These are phyloP conservation scores for Drosophila kanekoi DNA, from an alignment of 2,888 invertebrate genomes.

Conservation along the genomic window DNA sequence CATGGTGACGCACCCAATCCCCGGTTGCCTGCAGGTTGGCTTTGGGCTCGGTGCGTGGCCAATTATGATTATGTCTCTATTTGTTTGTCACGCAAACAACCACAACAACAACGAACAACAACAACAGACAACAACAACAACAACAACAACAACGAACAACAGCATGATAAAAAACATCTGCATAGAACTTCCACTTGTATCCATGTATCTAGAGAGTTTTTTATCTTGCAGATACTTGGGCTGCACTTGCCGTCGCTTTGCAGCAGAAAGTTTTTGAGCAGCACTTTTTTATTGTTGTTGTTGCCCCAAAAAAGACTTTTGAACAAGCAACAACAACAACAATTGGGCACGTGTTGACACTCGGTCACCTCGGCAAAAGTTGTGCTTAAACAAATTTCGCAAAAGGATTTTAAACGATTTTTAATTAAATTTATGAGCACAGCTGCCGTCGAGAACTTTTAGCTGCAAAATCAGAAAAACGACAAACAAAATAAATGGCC, in stretches of 20 bases:
- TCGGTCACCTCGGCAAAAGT: slow-evolving; percentile 63
- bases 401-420: slow-evolving; percentile 76
- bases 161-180: slow-evolving; percentile 57
- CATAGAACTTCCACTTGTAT: slow-evolving; percentile 62
- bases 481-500: slow-evolving; percentile 5
- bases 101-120: slow-evolving; percentile 16
- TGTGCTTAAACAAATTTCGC: slow-evolving; percentile 45
- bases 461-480: slow-evolving; percentile 31
- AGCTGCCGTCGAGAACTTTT: slow-evolving; percentile 64
- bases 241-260: slow-evolving; percentile 48
- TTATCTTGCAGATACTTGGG: slow-evolving; percentile 70
- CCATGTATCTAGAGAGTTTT: slow-evolving; percentile 36
- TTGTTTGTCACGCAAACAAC: slow-evolving; percentile 67
- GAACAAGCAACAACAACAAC: slow-evolving; percentile 6
- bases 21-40: slow-evolving; percentile 29
- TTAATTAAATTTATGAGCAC: slow-evolving; percentile 76
- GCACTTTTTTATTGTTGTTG: slow-evolving; percentile 49
- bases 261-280: slow-evolving; percentile 50
- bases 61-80: slow-evolving; percentile 74
- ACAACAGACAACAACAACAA: slow-evolving; percentile 9
- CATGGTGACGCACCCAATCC: slow-evolving; percentile 56
- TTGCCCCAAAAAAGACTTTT: slow-evolving; percentile 52
- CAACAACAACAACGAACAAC: slow-evolving; percentile 11
- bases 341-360: slow-evolving; percentile 76
- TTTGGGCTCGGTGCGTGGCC: slow-evolving; percentile 41